Conservation (phyloP, 2,113 vertebrate species). For the Chlamydotis undulata region DNA sequence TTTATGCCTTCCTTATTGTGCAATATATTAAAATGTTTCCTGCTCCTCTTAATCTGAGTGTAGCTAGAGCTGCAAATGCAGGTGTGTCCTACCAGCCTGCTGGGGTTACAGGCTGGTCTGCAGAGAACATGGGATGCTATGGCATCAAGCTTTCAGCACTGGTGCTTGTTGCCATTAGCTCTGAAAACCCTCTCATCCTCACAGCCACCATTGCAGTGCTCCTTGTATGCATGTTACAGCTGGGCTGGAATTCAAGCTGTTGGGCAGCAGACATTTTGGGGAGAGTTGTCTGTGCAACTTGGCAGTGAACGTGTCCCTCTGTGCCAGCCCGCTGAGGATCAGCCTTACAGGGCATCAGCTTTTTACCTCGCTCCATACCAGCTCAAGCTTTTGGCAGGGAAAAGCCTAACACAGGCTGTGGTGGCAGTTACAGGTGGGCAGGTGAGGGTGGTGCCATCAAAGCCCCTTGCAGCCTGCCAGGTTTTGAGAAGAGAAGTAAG, state of each 20-base stretch:
- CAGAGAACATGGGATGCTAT: neutral
- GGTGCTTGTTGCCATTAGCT: neutral
- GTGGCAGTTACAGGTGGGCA: neutral
- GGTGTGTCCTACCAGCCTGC: neutral
- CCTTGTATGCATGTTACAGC: fast-evolving
- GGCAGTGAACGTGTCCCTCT: neutral
- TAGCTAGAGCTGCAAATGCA: neutral
- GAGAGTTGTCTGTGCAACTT: neutral
- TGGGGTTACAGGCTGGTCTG: neutral
- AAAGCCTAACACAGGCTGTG: neutral
- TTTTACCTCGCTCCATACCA: neutral
- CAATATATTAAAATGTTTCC: neutral
- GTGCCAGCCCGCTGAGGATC: neutral
- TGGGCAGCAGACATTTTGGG: neutral
- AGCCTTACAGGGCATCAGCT: neutral
- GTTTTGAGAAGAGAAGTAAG: neutral
- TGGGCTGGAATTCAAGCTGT: neutral
- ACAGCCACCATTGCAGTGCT: neutral
- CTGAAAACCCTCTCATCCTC: neutral
- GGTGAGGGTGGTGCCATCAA: neutral
- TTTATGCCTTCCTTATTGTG: neutral
- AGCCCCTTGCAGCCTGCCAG: neutral
- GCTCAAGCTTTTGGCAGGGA: neutral
- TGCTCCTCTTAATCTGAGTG: neutral
- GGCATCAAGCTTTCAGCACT: neutral